Conservation (phyloP, 2,113 vertebrate species). For the Zingel zingel region DNA sequence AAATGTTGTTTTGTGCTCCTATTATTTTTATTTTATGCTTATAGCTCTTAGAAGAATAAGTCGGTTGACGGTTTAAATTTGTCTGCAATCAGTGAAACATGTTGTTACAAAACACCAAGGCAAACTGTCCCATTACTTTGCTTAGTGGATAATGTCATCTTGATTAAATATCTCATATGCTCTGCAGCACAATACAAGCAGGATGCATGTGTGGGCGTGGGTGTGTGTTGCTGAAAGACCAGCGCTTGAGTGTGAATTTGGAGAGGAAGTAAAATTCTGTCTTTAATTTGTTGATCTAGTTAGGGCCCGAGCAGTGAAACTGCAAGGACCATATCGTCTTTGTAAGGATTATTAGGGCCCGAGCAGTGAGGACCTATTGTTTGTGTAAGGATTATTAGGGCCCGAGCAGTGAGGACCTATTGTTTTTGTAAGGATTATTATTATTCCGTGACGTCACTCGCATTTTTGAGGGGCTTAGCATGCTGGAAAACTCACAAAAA, state of each 20-base stretch:
- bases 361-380: no score
- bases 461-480: no score
- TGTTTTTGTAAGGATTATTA: no score
- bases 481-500: no score
- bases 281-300: no score
- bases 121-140: conserved; percentile 24
- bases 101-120: neutral
- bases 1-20: neutral
- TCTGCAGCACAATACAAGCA: neutral
- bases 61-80: conserved; percentile 9
- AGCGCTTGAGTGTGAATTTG: neutral
- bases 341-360: no score
- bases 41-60: neutral
- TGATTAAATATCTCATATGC: conserved; percentile 17
- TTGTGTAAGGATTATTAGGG: no score
- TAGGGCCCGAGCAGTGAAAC: no score
- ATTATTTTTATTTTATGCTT: conserved; percentile 1
- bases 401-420: no score
- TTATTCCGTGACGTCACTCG: no score
- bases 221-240: neutral
- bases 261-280: neutral
- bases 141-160: conserved; percentile 26
- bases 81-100: conserved; percentile 13
- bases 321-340: no score
- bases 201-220: neutral